Percentiles rank a stretch among this genome's conserved stretches.
Evolutionary conservation across 2,113 vertebrate species (phyloP).

Genomic region (Tragelaphus strepsiceros): DNA sequence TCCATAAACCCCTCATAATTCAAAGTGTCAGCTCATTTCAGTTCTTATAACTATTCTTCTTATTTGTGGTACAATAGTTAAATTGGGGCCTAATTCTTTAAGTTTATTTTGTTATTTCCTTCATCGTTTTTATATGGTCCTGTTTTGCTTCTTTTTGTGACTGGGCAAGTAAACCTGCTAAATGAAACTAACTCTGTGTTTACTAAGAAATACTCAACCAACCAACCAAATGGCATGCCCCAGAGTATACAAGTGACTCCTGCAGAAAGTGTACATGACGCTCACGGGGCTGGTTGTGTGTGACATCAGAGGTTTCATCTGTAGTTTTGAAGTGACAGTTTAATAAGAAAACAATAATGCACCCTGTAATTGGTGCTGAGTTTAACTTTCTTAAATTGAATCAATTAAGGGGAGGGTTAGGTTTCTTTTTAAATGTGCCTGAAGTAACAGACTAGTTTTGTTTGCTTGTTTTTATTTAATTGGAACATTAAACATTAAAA

Average conservation of each 20-base stretch:
- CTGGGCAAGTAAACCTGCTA: background rate
- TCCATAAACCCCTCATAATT: background rate
- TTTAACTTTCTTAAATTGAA: conserved; percentile 9
- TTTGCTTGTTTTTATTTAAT: background rate
- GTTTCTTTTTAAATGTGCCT: background rate
- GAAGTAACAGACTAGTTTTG: background rate
- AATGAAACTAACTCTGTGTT: background rate
- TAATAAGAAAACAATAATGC: background rate
- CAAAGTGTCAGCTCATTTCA: background rate
- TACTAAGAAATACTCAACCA: background rate
- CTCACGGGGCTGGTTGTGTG: background rate
- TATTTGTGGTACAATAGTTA: background rate
- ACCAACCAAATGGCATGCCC: background rate
- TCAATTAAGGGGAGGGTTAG: background rate
- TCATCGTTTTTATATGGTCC: background rate
- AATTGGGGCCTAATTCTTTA: background rate
- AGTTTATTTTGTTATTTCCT: background rate
- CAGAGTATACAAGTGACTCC: background rate
- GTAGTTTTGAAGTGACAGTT: background rate
- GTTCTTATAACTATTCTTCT: background rate
- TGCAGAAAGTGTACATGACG: fast-evolving
- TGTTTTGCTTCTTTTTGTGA: background rate
- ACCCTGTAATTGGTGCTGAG: background rate
- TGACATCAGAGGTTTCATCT: background rate
- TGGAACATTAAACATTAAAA: background rate